Percentiles rank a stretch among this genome's conserved stretches.
Evolutionary conservation across 2,888 invertebrate genomes (phyloP).

Genomic region (Drosophila borborema): DNA sequence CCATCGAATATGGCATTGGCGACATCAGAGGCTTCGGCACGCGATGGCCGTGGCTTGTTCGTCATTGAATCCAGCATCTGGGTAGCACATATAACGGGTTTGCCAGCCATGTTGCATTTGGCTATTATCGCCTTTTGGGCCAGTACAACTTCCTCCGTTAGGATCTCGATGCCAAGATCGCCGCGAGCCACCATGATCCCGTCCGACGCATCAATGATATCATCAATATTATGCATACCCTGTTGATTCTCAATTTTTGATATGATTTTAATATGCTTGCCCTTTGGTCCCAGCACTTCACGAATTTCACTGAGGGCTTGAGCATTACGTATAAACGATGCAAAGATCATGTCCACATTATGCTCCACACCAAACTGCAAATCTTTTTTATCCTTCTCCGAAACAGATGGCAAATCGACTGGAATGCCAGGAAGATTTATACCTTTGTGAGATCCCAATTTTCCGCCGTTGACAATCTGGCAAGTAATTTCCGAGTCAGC

Average conservation of each 20-base stretch:
- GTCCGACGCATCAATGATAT: conserved; percentile 96
- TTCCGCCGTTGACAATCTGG: conserved; percentile 96
- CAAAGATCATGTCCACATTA: conserved; percentile 95
- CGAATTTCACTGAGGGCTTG: conserved; percentile 94
- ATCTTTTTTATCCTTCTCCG: conserved; percentile 97
- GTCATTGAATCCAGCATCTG: conserved; percentile 99
- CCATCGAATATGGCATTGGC: conserved; percentile 99
- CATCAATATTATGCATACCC: conserved; percentile 96
- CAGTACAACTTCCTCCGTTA: conserved; percentile 97
- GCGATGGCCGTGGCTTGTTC: conserved; percentile 96
- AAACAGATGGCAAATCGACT: conserved; percentile 98
- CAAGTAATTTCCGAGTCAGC: conserved; percentile 88
- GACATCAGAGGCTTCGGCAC: conserved; percentile 98
- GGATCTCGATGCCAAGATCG: conserved; percentile 98
- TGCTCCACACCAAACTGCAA: conserved; percentile 95
- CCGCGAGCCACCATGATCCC: conserved; percentile 99
- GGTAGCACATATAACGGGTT: conserved; percentile 98
- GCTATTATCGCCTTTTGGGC: conserved; percentile 99
- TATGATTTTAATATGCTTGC: conserved; percentile 96
- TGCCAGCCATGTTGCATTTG: conserved; percentile 96
- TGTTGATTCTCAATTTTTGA: conserved; percentile 99
- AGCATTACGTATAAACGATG: conserved; percentile 97
- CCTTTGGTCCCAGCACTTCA: conserved; percentile 92
- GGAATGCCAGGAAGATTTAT: conserved; percentile 97
- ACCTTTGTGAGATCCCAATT: conserved; percentile 96